Evolutionary conservation across 1,140 invertebrate genomes (phyloP).

Genomic region (Myzus persicae): DNA sequence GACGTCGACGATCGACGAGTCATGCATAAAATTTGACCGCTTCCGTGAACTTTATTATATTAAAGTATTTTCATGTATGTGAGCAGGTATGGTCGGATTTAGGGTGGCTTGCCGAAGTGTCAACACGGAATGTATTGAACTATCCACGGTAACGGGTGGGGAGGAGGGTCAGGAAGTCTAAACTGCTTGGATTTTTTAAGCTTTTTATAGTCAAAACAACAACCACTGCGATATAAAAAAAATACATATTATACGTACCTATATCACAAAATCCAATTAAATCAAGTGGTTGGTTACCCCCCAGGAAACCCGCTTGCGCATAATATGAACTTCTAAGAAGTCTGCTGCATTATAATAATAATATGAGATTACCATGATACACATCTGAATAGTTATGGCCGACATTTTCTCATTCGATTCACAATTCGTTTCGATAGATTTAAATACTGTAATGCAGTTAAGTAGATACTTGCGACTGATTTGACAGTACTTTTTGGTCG

Average conservation of each 20-base stretch:
- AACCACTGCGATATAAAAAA: background rate
- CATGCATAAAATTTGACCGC: background rate
- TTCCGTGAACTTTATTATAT: background rate
- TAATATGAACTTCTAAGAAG: background rate
- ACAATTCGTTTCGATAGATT: too few species aligned
- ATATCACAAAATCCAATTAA: background rate
- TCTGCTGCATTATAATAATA: background rate
- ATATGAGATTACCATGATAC: background rate
- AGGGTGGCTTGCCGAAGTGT: too few species aligned
- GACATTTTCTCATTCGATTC: background rate
- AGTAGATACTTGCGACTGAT: too few species aligned
- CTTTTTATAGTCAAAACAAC: background rate
- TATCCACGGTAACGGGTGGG: background rate
- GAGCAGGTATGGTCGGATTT: background rate
- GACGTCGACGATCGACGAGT: background rate
- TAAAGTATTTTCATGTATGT: background rate
- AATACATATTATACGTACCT: background rate
- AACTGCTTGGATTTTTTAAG: background rate
- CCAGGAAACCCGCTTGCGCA: too few species aligned
- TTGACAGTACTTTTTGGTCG: too few species aligned
- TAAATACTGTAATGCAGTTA: background rate
- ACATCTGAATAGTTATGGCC: background rate
- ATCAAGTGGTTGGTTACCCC: background rate
- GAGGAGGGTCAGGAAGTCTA: background rate
- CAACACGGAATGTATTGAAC: background rate